A percentile compares a stretch with the other conserved stretches of the same genome.
Evolutionary conservation across 2,797 vertebrate species (phyloP).

Genomic region (Sphenodon punctatus): DNA sequence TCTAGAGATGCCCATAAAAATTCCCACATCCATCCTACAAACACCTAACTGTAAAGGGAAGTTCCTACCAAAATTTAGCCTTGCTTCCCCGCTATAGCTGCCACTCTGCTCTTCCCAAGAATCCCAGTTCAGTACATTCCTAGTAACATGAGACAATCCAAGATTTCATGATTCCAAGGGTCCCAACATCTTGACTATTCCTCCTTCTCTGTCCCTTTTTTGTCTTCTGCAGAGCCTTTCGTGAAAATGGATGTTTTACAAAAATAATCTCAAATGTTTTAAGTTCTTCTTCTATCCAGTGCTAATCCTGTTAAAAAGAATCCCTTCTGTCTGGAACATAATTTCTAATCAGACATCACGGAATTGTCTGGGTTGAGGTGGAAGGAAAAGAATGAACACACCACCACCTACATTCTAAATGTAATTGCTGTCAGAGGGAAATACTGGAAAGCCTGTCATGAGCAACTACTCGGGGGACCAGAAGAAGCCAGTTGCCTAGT

Average conservation of each 20-base stretch:
- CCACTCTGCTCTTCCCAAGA: conserved; percentile 12
- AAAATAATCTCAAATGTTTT: conserved; percentile 28
- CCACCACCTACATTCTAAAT: conserved; percentile 28
- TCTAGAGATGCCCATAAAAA: conserved; percentile 30
- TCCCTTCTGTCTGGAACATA: conserved; percentile 31
- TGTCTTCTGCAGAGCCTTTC: neutral
- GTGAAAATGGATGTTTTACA: conserved; percentile 18
- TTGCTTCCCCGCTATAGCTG: conserved; percentile 20
- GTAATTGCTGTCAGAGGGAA: neutral
- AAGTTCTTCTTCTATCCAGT: conserved; percentile 6
- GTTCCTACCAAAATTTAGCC: conserved; percentile 33
- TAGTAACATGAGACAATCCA: conserved; percentile 16
- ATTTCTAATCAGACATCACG: conserved; percentile 29
- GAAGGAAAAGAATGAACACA: conserved; percentile 46
- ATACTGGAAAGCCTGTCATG: conserved; percentile 17
- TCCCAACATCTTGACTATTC: conserved; percentile 33
- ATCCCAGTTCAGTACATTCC: neutral
- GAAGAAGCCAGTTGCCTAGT: conserved; percentile 7
- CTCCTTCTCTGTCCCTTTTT: conserved; percentile 25
- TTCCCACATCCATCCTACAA: neutral
- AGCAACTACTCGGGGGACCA: conserved; percentile 29
- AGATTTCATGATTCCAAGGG: neutral
- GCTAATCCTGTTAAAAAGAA: conserved; percentile 38
- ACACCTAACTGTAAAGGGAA: conserved; percentile 27
- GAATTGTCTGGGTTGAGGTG: conserved; percentile 35